These are phyloP conservation scores for Melanerpes formicivorus DNA, from an alignment of 2,113 vertebrate species.

Conservation along the genomic window DNA sequence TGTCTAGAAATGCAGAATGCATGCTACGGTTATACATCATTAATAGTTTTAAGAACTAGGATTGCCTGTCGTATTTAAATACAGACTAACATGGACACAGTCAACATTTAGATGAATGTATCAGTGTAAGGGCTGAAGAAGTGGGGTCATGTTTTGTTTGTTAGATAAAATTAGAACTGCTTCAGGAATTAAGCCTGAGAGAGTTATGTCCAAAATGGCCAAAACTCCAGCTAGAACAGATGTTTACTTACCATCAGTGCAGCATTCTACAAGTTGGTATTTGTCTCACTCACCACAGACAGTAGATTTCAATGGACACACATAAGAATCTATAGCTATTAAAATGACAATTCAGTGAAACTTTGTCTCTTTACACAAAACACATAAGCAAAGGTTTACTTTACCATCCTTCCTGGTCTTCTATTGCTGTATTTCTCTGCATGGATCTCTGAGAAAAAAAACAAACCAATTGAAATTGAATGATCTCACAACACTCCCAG, in stretches of 20 bases:
- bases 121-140: not conserved
- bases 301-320: not conserved
- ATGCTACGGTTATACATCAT: not conserved
- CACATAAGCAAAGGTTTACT: not conserved
- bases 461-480: not conserved
- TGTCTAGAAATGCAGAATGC: not conserved
- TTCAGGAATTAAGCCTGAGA: not conserved
- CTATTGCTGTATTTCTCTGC: not conserved
- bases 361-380: not conserved
- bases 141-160: not conserved
- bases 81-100: not conserved
- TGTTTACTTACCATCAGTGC: not conserved
- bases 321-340: not conserved
- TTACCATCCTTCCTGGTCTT: not conserved
- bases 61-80: fast-evolving
- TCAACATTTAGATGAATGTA: not conserved
- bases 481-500: not conserved
- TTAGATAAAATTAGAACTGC: not conserved
- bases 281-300: not conserved
- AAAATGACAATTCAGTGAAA: not conserved
- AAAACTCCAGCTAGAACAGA: conserved; percentile 2
- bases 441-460: not conserved
- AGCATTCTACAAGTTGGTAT: not conserved
- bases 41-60: not conserved
- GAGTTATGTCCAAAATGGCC: not conserved